phyloP scores from a whole-genome alignment of 2,888 invertebrate species.

The Drosophila multiciliata region DNA sequence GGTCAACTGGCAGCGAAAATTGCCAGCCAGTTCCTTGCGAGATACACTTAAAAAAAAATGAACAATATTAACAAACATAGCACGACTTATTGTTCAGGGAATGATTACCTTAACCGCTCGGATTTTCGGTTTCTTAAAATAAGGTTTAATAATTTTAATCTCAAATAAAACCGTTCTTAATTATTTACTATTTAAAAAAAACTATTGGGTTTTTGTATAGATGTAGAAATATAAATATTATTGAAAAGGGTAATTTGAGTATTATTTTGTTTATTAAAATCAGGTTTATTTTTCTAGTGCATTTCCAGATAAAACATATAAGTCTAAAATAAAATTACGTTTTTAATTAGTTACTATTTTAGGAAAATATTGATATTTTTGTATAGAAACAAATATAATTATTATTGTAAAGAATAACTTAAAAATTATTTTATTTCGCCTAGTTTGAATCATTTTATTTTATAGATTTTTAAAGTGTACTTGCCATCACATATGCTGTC shows the following conservation, averaged over 20 bases:
- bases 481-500: constrained; percentile 39
- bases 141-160: neutral
- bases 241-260: too few relatives aligned
- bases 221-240: too few relatives aligned
- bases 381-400: neutral
- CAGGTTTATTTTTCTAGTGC: neutral
- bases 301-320: neutral
- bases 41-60: neutral
- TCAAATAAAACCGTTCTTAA: too few relatives aligned
- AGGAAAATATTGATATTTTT: neutral
- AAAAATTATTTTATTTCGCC: neutral
- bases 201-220: too few relatives aligned
- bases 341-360: neutral
- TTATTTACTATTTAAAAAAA: too few relatives aligned
- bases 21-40: constrained; percentile 38
- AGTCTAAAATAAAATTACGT: neutral
- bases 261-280: neutral
- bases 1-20: constrained; percentile 68
- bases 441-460: neutral
- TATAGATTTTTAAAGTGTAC: neutral
- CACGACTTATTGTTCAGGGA: neutral
- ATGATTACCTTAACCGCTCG: neutral
- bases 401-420: neutral
- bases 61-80: neutral
- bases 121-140: neutral